Evolutionary conservation across 2,113 vertebrate species (phyloP), one percentile per base, ranked within the genome.

Genomic region (Abramis brama): DNA sequence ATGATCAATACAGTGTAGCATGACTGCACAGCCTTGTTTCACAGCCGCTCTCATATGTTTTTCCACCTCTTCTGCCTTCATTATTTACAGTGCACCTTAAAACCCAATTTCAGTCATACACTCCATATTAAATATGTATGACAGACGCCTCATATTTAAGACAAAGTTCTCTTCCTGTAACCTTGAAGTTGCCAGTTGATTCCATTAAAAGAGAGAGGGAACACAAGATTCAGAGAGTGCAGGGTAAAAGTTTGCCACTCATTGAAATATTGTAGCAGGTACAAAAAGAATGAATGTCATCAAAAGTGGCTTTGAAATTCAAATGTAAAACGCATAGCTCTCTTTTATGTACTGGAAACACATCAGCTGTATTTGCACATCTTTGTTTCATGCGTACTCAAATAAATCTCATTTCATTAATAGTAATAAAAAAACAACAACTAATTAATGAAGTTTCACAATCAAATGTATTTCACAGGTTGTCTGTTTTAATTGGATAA

Each of bases 21-120:
- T 91, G 91, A 91, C 90, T 91, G 90, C 94, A 93, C 91, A 92
- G 93, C 94, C 94, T 93, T 94, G 91, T 94, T 88, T 94, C 91
- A 93, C 93, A 95, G 93, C 91, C 93, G 92, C 92, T 95, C 92
- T 90, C 45, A 57, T 94, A 89, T 95, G 91, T 94, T 95, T 95
- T 95, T 92, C 93, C 93, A 92, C 94, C 92, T 95, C 93, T 91
- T 90, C 91, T 93, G 92, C 90, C 94, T 94, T 95, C 93, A 93
- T 93, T 92, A 93, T 90, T 88, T 89, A 90, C 88, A 81, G 68
- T 59, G 84, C 80, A 88, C 85, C 75, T 88, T 83, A 79, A 88
- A 90, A 70, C 57, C 62, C 71, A 47, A 62, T 89, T 86, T 86
- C 74, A 88, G 33, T 88, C 85, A 75, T 59, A 77, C 66, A 55